A percentile compares a stretch with the other conserved stretches of the same genome.
These are phyloP conservation scores for Micromys minutus DNA, from an alignment of 2,113 vertebrate species.

Conservation along the genomic window DNA sequence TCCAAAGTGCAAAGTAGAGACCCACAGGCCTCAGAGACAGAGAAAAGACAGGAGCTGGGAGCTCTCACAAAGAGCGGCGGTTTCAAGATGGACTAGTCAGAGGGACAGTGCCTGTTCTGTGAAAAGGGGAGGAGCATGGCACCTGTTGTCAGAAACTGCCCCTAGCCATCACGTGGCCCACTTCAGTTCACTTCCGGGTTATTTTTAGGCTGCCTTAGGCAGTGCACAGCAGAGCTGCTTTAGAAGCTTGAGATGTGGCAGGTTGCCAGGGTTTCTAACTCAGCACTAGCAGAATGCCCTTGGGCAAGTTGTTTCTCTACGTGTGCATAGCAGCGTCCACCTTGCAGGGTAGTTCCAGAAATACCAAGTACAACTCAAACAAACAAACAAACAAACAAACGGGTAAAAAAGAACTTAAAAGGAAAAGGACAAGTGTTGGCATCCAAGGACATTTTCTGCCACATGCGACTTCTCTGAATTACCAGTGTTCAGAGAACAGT, in stretches of 20 bases:
- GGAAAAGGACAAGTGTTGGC: not conserved
- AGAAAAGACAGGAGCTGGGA: not conserved
- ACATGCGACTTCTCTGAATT: not conserved
- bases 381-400: not conserved
- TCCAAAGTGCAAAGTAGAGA: constrained; percentile 8
- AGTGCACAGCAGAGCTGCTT: not conserved
- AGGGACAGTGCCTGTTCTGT: not conserved
- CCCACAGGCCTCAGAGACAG: not conserved
- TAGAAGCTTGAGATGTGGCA: not conserved
- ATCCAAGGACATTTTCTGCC: constrained; percentile 19
- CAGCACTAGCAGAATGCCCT: not conserved
- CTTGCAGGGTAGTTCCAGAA: constrained; percentile 17
- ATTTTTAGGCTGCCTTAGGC: constrained; percentile 8
- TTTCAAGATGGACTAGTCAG: not conserved
- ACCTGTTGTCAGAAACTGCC: not conserved
- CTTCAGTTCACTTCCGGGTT: constrained; percentile 21
- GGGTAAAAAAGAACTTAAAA: not conserved
- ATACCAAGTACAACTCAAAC: not conserved
- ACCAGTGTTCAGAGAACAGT: not conserved
- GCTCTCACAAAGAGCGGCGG: not conserved
- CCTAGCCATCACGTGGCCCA: not conserved
- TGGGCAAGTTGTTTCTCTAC: not conserved
- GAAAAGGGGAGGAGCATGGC: not conserved
- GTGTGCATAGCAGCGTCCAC: not conserved
- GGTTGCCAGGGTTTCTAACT: not conserved